phyloP scores from a whole-genome alignment of 2,888 invertebrate species.

The Aphidius colemani region DNA sequence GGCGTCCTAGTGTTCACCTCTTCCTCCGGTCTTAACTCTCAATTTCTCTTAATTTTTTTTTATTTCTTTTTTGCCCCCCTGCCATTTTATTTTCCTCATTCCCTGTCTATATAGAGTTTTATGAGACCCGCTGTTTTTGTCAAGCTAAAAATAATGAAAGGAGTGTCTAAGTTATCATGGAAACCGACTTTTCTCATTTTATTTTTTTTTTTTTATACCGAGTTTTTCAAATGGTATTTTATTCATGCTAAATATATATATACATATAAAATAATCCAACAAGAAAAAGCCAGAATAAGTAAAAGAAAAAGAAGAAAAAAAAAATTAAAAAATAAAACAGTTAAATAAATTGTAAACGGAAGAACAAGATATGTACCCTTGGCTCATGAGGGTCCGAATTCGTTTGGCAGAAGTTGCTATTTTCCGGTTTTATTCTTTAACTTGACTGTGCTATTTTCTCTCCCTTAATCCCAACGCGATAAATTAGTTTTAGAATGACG shows the following conservation, averaged over 20 bases:
- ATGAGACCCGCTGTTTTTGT: conserved; percentile 51
- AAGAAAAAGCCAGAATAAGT: conserved; percentile 13
- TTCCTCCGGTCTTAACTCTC: not conserved
- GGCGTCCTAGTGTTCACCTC: conserved; percentile 3
- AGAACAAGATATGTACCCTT: not conserved
- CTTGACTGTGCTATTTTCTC: conserved; percentile 20
- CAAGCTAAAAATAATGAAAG: conserved; percentile 36
- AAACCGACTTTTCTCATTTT: conserved; percentile 29
- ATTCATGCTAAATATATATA: conserved; percentile 31
- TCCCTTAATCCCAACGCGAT: conserved; percentile 48
- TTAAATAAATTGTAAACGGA: conserved; percentile 12
- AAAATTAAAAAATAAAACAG: no score
- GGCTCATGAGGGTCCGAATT: conserved; percentile 16
- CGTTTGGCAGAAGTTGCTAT: conserved; percentile 45
- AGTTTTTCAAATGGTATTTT: conserved; percentile 48
- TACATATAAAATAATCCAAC: conserved; percentile 12
- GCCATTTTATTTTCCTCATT: not conserved
- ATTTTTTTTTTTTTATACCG: conserved; percentile 49
- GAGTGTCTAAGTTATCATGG: conserved; percentile 19
- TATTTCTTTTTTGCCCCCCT: no score
- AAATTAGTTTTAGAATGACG: conserved; percentile 46
- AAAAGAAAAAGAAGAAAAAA: no score
- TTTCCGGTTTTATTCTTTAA: conserved; percentile 40
- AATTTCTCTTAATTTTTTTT: no score
- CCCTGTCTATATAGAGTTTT: conserved; percentile 40